phyloP scores from a whole-genome alignment of 2,797 vertebrate species.

The Scolopax rusticola region DNA sequence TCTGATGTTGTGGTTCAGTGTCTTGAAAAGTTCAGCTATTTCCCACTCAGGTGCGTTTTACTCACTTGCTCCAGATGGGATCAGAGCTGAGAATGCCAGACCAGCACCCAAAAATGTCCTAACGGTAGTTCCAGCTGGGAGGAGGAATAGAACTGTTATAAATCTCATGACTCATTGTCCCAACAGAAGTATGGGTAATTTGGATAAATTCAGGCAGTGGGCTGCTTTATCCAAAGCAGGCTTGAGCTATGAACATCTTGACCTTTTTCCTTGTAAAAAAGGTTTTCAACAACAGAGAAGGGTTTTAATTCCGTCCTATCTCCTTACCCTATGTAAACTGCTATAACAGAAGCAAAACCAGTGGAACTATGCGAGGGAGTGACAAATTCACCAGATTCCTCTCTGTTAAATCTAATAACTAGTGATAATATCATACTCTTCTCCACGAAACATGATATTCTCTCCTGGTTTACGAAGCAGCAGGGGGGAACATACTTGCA shows the following conservation, averaged over 20 bases:
- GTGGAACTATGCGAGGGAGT: slow-evolving; percentile 4
- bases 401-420: slow-evolving; percentile 5
- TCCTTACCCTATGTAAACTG: background rate
- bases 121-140: background rate
- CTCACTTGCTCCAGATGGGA: background rate
- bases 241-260: background rate
- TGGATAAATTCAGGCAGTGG: background rate
- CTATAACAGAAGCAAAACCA: slow-evolving; percentile 33
- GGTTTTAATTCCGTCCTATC: background rate
- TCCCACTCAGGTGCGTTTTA: slow-evolving; percentile 28
- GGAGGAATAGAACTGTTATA: background rate
- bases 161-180: slow-evolving; percentile 25
- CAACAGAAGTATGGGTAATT: background rate
- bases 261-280: slow-evolving; percentile 4
- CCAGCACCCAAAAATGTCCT: background rate
- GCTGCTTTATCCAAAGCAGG: background rate
- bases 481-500: slow-evolving; percentile 14
- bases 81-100: background rate
- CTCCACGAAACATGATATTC: slow-evolving; percentile 19
- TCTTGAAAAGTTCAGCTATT: slow-evolving; percentile 1
- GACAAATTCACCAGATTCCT: slow-evolving; percentile 48
- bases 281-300: background rate
- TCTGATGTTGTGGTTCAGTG: background rate
- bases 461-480: slow-evolving; percentile 16
- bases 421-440: slow-evolving; percentile 1